A percentile compares a stretch with the other conserved stretches of the same genome.
Conservation (phyloP, 2,888 invertebrate species). For the Eurytoma californica region DNA sequence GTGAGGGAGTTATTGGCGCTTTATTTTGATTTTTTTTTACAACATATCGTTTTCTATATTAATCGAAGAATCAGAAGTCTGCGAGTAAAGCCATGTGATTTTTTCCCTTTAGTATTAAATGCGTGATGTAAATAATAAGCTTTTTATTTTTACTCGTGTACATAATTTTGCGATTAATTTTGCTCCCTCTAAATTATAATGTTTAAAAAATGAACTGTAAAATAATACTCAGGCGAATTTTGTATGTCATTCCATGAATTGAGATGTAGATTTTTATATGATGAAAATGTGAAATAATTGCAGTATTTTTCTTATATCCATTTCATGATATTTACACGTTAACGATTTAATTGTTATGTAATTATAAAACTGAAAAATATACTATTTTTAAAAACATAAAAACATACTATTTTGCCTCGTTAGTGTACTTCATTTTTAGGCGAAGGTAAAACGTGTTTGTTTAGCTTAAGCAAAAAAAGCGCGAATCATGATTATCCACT, state of each 20-base stretch:
- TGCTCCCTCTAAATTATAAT: no score
- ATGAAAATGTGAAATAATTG: not conserved
- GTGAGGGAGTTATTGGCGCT: not conserved
- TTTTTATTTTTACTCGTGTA: no score
- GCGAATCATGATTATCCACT: slow-evolving; percentile 4
- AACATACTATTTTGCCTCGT: slow-evolving; percentile 3
- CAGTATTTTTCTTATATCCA: slow-evolving; percentile 50
- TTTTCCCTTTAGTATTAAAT: no score
- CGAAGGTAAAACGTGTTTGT: no score
- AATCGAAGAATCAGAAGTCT: no score
- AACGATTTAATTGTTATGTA: slow-evolving; percentile 42
- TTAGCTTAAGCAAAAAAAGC: no score
- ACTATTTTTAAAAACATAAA: slow-evolving; percentile 48
- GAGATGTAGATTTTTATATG: slow-evolving; percentile 34
- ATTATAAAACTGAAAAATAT: slow-evolving; percentile 36
- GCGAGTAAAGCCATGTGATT: no score
- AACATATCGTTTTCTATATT: no score
- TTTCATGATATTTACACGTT: slow-evolving; percentile 40
- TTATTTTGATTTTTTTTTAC: no score
- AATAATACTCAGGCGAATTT: slow-evolving; percentile 6
- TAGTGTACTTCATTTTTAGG: not conserved
- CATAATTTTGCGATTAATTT: not conserved
- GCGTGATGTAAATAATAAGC: no score
- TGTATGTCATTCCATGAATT: slow-evolving; percentile 22
- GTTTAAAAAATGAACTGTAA: not conserved